Evolutionary conservation across 2,888 invertebrate genomes (phyloP), one percentile per base, ranked within the genome.

Genomic region (Stenodema calcarata): DNA sequence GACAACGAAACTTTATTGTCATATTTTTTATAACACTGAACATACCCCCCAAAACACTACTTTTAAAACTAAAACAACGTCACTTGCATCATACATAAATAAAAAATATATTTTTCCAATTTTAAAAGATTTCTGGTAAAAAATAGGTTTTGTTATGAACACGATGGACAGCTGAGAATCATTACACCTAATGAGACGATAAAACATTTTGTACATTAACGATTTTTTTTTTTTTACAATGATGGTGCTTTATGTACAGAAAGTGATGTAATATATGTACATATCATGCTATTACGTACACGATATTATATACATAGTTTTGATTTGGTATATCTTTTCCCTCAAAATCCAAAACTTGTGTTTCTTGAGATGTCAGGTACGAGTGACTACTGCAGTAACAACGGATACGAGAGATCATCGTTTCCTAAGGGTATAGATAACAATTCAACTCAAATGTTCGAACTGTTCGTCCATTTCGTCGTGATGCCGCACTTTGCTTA

Each of bases 401-500:
- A 23, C 11, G 23, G 62, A 62, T 23, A 27, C 62, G 62, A 62
- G 62, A 62, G 62, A 62, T 62, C 62, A 62, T 27, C 54, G 62
- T 18, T 62, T 18, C 27, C 62, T 23, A 23, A 7, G 11, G 23
- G 18, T 54, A 18, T 18, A 54, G 18, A n/a, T n/a, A 16, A 78
- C 23, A n/a, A 41, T 54, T 80, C 28, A 80, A 18, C 62, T 35
- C 28, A 80, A 23, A 23, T 54, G 23, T 27, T 54, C 80, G 18
- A 84, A n/a, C 50, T 84, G 73, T 3, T 75, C 91, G 35, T 91
- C 91, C 85, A 92, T 89, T 87, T 91, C 90, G 88, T 92, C 92
- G 89, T 91, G 91, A 88, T 92, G 92, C 84, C 92, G 89, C 18
- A 90, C 90, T 18, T 90, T 90, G 12, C 91, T 90, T 16, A 92